Percentiles rank a stretch among this genome's conserved stretches.
These are phyloP conservation scores for Sebastes flavidus DNA, from an alignment of 2,797 vertebrate species.

Conservation along the genomic window DNA sequence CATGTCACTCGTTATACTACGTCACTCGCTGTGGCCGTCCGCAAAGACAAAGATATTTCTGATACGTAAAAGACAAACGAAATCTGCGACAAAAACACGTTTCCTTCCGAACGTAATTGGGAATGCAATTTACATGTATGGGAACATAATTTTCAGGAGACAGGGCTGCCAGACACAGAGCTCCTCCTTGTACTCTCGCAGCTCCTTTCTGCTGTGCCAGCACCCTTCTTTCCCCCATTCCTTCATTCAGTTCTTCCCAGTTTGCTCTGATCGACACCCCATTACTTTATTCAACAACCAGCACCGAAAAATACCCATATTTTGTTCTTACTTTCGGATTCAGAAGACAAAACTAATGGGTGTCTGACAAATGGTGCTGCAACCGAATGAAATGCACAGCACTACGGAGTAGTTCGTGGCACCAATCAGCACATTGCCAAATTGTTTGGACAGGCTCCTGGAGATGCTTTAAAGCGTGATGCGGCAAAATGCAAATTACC, in stretches of 20 bases:
- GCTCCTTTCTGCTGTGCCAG: constrained; percentile 49
- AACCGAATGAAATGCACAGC: constrained; percentile 19
- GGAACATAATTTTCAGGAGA: no score
- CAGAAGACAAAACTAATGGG: constrained; percentile 8
- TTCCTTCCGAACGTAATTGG: no score
- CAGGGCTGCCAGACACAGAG: neutral
- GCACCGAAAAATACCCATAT: constrained; percentile 2
- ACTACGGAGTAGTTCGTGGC: neutral
- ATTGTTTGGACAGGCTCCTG: constrained; percentile 26
- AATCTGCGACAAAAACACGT: no score
- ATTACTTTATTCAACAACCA: constrained; percentile 27
- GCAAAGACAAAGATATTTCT: no score
- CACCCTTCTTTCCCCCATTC: constrained; percentile 13
- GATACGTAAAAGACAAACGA: no score
- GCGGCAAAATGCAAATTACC: constrained; percentile 45
- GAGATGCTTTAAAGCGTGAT: constrained; percentile 36
- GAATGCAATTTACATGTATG: no score
- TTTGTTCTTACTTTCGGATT: constrained; percentile 26
- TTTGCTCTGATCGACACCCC: constrained; percentile 50
- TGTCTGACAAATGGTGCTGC: constrained; percentile 29
- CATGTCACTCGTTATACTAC: no score
- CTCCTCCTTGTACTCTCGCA: constrained; percentile 18
- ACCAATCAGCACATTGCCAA: constrained; percentile 8
- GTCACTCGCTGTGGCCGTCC: no score
- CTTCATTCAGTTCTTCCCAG: constrained; percentile 9